phyloP scores from a whole-genome alignment of 1,140 invertebrate genomes.

The Bombus difficillimus region DNA sequence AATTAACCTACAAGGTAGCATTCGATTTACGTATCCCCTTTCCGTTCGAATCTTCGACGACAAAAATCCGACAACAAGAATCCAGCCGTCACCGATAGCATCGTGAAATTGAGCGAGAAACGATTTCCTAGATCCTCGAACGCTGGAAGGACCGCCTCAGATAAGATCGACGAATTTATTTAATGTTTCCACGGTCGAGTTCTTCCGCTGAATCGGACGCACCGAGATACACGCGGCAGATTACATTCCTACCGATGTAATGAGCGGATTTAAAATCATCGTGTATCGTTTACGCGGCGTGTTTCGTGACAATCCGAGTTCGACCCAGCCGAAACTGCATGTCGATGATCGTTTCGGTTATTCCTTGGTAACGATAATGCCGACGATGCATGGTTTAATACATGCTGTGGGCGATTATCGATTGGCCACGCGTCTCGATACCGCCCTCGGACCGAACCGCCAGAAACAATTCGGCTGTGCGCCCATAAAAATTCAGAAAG shows the following conservation, averaged over 20 bases:
- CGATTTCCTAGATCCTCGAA: slow-evolving; percentile 38
- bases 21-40: background rate
- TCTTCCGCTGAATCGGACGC: slow-evolving; percentile 42
- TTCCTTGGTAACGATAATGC: slow-evolving; percentile 61
- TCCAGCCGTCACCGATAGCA: background rate
- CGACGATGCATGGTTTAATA: slow-evolving; percentile 66
- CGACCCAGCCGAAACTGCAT: background rate
- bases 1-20: background rate
- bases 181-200: slow-evolving; percentile 45
- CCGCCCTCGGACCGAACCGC: slow-evolving; percentile 59
- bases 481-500: slow-evolving; percentile 50
- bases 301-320: slow-evolving; percentile 13
- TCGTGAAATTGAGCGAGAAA: slow-evolving; percentile 24
- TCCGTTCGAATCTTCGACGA: no score
- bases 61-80: background rate
- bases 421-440: slow-evolving; percentile 72
- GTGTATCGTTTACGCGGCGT: slow-evolving; percentile 47
- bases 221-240: slow-evolving; percentile 39
- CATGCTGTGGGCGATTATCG: slow-evolving; percentile 70
- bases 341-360: slow-evolving; percentile 52
- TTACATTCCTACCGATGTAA: slow-evolving; percentile 49
- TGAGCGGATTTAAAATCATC: slow-evolving; percentile 55
- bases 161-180: slow-evolving; percentile 54
- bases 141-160: background rate
- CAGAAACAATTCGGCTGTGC: slow-evolving; percentile 62